These are phyloP conservation scores for Gephyroberyx darwinii DNA, from an alignment of 2,797 vertebrate species.

Conservation along the genomic window DNA sequence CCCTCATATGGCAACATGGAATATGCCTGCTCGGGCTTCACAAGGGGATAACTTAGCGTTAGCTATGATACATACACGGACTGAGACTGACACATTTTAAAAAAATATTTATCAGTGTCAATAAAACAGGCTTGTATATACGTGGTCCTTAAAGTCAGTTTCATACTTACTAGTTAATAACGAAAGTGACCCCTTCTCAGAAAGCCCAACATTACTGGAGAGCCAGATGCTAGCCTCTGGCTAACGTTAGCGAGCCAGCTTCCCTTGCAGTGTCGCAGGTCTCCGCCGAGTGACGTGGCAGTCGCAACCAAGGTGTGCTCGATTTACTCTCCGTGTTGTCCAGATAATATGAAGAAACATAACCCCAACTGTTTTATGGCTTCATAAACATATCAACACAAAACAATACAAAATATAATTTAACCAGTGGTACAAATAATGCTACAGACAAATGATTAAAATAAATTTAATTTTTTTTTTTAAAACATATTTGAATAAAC, in stretches of 20 bases:
- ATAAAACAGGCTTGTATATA: accelerated
- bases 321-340: conserved; percentile 10
- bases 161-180: conserved; percentile 46
- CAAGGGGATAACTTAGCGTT: too few relatives aligned
- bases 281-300: conserved; percentile 64
- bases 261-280: conserved; percentile 45
- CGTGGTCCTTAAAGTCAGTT: background rate
- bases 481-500: conserved; percentile 61
- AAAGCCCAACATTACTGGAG: conserved; percentile 5
- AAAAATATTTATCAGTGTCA: background rate
- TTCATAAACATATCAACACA: too few relatives aligned
- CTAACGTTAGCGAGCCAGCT: conserved; percentile 23
- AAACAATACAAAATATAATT: background rate
- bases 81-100: background rate
- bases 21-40: too few relatives aligned
- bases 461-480: conserved; percentile 73
- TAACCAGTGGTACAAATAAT: background rate
- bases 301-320: conserved; percentile 16
- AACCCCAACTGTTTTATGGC: too few relatives aligned
- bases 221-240: conserved; percentile 61
- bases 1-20: too few relatives aligned
- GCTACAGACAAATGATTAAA: conserved; percentile 56
- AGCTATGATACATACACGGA: too few relatives aligned
- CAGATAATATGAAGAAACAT: conserved; percentile 3
- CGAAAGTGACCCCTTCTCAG: background rate